Base-by-base conservation (phyloP, 2,888 invertebrate species). In the Gibbula magus region DNA sequence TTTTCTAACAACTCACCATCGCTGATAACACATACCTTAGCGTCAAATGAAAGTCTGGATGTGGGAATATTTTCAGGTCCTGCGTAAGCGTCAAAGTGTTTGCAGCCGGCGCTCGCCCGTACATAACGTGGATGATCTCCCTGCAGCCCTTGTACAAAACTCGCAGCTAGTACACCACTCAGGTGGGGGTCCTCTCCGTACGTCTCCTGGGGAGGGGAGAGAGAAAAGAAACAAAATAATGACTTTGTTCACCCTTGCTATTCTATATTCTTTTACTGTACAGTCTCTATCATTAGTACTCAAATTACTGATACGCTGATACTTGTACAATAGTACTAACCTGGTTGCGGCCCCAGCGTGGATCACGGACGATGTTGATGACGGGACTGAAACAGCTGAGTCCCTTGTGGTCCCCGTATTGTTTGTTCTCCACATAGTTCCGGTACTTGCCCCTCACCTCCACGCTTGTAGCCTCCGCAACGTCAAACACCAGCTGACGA, bases 141-240 rank as follows among this genome's bases (percentile, higher is more conserved):
- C 81, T 92, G 92, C n/a, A 92, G 82, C 54, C 92, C 92, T 13
- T 77, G 76, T 0, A 92, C 92, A 87, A 87, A 92, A 29, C 83
- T 78, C 20, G 78, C 73, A 7, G 90, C 90, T 79, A 89, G 81
- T 3, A 81, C 81, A n/a, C 92, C 91, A 66, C 86, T 87, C 75
- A 92, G 82, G 79, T 85, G 91, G 0, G 92, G 92, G 79, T 92
- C 92, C 80, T 92, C 92, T 25, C 92, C 92, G 80, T 92, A 92
- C 0, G 92, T 92, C 81, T 92, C 92, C 84, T 81, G 76, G 10
- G 8, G 32, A 32, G 8, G 8, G 35, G 3, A 35, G 4, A 35
- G 35, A 7, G 35, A 35, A 35, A 35, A 35, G 35, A 35, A 35
- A 35, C 7, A 35, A 35, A 35, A 35, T 7, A 35, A 7, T 35